Conservation (phyloP, 2,888 invertebrate genomes). For the Apantesis nais region DNA sequence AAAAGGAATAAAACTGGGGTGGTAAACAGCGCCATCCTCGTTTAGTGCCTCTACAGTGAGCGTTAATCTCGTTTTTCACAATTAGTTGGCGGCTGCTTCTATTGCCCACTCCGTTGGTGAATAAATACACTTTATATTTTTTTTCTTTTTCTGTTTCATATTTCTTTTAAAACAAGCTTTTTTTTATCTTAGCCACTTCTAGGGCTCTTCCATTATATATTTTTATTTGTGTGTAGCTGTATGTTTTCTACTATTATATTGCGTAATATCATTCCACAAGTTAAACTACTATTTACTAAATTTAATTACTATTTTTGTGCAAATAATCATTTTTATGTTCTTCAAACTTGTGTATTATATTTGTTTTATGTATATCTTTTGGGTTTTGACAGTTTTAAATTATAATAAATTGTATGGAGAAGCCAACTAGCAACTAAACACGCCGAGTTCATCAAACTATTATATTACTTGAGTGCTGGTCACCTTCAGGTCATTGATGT, state of each 20-base stretch:
- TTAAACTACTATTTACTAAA: too few species aligned
- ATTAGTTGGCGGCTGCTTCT: slow-evolving; percentile 76
- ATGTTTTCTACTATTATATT: slow-evolving; percentile 24
- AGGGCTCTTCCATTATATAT: slow-evolving; percentile 50
- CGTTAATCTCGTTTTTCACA: slow-evolving; percentile 83
- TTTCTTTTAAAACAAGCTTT: slow-evolving; percentile 62
- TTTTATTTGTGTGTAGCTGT: slow-evolving; percentile 48
- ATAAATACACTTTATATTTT: slow-evolving; percentile 69
- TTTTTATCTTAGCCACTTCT: slow-evolving; percentile 57
- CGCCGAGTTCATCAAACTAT: slow-evolving; percentile 72
- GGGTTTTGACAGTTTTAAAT: slow-evolving; percentile 24
- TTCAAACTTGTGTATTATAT: not conserved
- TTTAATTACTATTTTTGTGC: slow-evolving; percentile 14
- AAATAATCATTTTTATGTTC: not conserved
- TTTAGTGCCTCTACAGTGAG: slow-evolving; percentile 75
- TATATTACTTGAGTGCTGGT: slow-evolving; percentile 65
- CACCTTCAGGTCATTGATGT: slow-evolving; percentile 80
- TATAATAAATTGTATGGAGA: slow-evolving; percentile 48
- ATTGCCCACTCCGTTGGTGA: slow-evolving; percentile 65
- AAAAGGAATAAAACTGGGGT: slow-evolving; percentile 70
- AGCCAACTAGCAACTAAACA: slow-evolving; percentile 33
- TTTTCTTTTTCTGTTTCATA: slow-evolving; percentile 56
- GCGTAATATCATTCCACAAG: slow-evolving; percentile 47
- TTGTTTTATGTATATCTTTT: not conserved
- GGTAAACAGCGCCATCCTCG: slow-evolving; percentile 73